Base-by-base conservation (phyloP, 2,797 vertebrate genomes). In the Melanotaenia pygmaea region DNA sequence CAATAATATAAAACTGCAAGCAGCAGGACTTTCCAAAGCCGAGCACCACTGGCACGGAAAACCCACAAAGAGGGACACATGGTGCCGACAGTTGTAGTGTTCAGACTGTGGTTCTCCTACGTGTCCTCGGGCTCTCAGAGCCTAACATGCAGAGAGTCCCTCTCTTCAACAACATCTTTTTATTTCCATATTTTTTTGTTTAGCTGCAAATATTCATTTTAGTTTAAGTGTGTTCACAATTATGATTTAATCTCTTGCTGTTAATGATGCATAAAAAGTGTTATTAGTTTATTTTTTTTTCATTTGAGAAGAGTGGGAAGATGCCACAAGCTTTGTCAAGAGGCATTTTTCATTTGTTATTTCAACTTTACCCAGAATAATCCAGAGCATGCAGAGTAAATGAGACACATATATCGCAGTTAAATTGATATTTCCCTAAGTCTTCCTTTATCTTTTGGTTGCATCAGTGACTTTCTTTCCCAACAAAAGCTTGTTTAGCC, bases 231-330 rank as follows among this genome's bases (percentile, higher is more conserved):
- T 37, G 30, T 38, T 38, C 1, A 47, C 35, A 56, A 68, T 59
- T 40, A 22, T 65, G 50, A 67, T 57, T 34, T 14, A 58, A 71
- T 72, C 51, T 64, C 54, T 56, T 80, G 45, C 67, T 65, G 69
- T 85, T 72, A 59, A 69, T 74, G 64, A 81, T 72, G 65, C 76
- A 77, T 63, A 75, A 79, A 76, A 70, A 66, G 61, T 76, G 47
- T 64, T 64, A 87, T 85, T 82, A 76, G 62, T 80, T 80, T 81
- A 22, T 65, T 87, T 74, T 81, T 80, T 81, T 67, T 88, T 56
- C 12, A 79, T 76, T 77, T 38, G 32, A 77, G 67, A 70, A 66
- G 72, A 69, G 69, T n/a, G 56, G 59, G 54, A 28, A 68, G 72
- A 61, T 53, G 67, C 70, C 7, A 3, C 67, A 30, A 58, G 34